Evolutionary conservation across 2,888 invertebrate species (phyloP), one percentile per base, ranked within the genome.

Genomic region (Serripes groenlandicus): DNA sequence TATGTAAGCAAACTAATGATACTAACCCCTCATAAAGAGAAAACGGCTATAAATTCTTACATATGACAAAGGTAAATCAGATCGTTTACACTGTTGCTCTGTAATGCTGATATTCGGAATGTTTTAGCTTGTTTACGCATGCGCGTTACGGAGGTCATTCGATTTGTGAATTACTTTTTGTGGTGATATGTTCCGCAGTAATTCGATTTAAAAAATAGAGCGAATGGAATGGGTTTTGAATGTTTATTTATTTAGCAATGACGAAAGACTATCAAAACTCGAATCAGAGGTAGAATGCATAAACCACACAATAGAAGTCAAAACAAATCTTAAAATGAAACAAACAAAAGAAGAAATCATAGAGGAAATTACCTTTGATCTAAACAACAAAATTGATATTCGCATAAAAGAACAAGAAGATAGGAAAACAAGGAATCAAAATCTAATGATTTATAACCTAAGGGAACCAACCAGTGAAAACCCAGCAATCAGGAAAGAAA

Each of bases 81-180:
- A 26, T 66, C 23, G 66, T 66, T 62, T 34, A 37, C 52, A n/a
- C 30, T 62, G 68, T 75, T 69, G 68, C 69, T 26, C 37, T 75
- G 56, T 75, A 21, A 42, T 15, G 37, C 64, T 32, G 1, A 52
- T 5, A 34, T 28, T 52, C 62, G 79, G 79, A 79, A 79, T 79
- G 79, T 79, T 79, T 62, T 37, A 62, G 69, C 79, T 64, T 75
- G 79, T 79, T 64, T 78, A 62, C 78, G 78, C 78, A 73, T 78
- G 78, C 69, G 69, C 56, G 23, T 23, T 64, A 56, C 56, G 56
- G 56, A 56, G 56, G 23, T 56, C 56, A 56, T 1, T 56, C 23
- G 56, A 26, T 56, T 56, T 56, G 56, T 56, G 2, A 26, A 15
- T 42, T n/a, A n/a, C n/a, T n/a, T n/a, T n/a, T n/a, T n/a, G n/a